phyloP scores from a whole-genome alignment of 1,140 invertebrate species.

The Drosophila lowei region DNA sequence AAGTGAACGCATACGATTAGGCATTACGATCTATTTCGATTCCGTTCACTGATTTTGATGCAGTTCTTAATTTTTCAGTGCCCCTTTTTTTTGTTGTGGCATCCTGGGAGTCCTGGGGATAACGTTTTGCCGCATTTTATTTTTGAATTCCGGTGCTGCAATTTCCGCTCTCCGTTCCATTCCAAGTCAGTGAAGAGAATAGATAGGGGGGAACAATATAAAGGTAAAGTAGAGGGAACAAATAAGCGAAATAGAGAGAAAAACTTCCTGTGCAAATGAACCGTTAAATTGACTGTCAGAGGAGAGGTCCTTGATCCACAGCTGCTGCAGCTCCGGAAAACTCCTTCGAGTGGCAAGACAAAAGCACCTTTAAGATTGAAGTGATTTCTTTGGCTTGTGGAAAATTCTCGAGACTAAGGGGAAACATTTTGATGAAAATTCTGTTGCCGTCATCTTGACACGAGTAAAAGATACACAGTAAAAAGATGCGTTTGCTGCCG shows the following conservation, averaged over 20 bases:
- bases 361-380: slow-evolving; percentile 14
- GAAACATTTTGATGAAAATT: too few relatives aligned
- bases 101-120: slow-evolving; percentile 11
- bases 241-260: slow-evolving; percentile 13
- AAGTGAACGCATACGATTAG: slow-evolving; percentile 7
- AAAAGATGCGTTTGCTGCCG: too few relatives aligned
- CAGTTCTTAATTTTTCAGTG: slow-evolving; percentile 47
- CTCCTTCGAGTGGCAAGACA: slow-evolving; percentile 25
- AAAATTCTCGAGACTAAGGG: too few relatives aligned
- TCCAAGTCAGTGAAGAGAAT: slow-evolving; percentile 3
- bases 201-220: too few relatives aligned
- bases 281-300: slow-evolving; percentile 64
- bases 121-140: too few relatives aligned
- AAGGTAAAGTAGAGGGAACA: slow-evolving; percentile 14
- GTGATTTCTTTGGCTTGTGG: not conserved
- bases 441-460: too few relatives aligned
- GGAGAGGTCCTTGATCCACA: slow-evolving; percentile 21
- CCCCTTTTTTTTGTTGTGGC: slow-evolving; percentile 8
- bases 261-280: slow-evolving; percentile 66
- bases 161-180: slow-evolving; percentile 27
- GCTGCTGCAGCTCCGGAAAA: slow-evolving; percentile 38
- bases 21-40: slow-evolving; percentile 29
- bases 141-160: slow-evolving; percentile 40
- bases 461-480: too few relatives aligned
- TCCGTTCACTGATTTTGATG: slow-evolving; percentile 15